phyloP scores from a whole-genome alignment of 2,797 vertebrate species.

The Carapus acus region DNA sequence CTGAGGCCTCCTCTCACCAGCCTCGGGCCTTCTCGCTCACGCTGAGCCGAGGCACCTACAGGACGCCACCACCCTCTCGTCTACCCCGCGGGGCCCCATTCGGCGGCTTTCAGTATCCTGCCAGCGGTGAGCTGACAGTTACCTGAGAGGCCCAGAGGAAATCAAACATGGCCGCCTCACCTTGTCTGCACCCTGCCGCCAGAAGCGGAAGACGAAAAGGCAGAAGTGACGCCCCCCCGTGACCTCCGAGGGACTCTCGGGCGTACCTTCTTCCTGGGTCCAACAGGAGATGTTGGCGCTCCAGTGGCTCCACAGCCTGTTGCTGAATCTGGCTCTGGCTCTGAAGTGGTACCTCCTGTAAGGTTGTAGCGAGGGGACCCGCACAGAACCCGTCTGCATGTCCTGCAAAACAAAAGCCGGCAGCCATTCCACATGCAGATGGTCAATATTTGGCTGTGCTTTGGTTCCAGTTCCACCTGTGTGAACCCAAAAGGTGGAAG shows the following conservation, averaged over 20 bases:
- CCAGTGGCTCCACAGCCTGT: conserved; percentile 86
- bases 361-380: conserved; percentile 70
- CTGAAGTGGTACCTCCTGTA: conserved; percentile 78
- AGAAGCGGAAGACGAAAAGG: no score
- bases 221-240: background rate
- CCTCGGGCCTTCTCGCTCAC: no score
- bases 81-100: background rate
- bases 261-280: conserved; percentile 81
- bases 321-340: conserved; percentile 72
- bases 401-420: conserved; percentile 19
- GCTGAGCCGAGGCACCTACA: no score
- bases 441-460: background rate
- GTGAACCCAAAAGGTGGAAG: conserved; percentile 5
- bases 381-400: conserved; percentile 9
- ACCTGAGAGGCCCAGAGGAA: no score
- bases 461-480: no score
- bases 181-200: no score
- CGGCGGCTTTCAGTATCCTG: conserved; percentile 14
- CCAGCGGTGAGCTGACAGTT: conserved; percentile 24
- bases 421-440: background rate
- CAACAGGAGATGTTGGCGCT: conserved; percentile 24
- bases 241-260: background rate
- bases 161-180: no score
- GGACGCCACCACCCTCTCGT: no score
- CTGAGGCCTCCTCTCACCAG: no score